Evolutionary conservation across 2,888 invertebrate species (phyloP).

Genomic region (Trypoxylon attenuatum): DNA sequence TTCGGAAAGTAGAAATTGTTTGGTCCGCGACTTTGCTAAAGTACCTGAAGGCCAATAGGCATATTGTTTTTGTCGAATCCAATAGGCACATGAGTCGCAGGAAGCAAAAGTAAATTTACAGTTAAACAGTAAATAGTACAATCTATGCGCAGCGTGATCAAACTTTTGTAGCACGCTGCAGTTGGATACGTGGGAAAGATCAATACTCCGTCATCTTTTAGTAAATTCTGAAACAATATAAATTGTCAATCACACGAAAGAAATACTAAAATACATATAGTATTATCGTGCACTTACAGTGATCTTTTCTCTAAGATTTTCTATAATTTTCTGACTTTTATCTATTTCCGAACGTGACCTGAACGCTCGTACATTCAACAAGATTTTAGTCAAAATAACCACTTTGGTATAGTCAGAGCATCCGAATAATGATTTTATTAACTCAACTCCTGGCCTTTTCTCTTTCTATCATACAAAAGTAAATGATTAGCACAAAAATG

Average conservation of each 20-base stretch:
- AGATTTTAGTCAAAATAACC: conserved; percentile 67
- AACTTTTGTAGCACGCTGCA: conserved; percentile 75
- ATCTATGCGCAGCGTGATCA: conserved; percentile 78
- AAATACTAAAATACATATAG: not conserved
- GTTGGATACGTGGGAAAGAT: conserved; percentile 76
- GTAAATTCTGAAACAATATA: conserved; percentile 10
- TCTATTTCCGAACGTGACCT: conserved; percentile 61
- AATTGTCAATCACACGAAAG: not conserved
- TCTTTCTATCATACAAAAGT: conserved; percentile 57
- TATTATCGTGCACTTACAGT: conserved; percentile 26
- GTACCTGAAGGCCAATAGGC: conserved; percentile 86
- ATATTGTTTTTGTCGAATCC: conserved; percentile 80
- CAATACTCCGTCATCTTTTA: conserved; percentile 76
- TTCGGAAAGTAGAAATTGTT: no score
- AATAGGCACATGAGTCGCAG: conserved; percentile 85
- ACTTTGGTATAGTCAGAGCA: conserved; percentile 72
- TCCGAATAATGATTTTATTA: conserved; percentile 68
- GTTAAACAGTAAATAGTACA: conserved; percentile 81
- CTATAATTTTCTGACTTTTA: conserved; percentile 67
- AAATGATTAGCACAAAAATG: no score
- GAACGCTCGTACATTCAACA: conserved; percentile 71
- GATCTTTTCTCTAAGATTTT: conserved; percentile 59
- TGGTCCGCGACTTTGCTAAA: no score
- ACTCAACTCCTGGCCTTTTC: conserved; percentile 60
- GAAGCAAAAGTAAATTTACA: conserved; percentile 85